phyloP scores from a whole-genome alignment of 2,797 vertebrate species.

The Esox masquinongy region DNA sequence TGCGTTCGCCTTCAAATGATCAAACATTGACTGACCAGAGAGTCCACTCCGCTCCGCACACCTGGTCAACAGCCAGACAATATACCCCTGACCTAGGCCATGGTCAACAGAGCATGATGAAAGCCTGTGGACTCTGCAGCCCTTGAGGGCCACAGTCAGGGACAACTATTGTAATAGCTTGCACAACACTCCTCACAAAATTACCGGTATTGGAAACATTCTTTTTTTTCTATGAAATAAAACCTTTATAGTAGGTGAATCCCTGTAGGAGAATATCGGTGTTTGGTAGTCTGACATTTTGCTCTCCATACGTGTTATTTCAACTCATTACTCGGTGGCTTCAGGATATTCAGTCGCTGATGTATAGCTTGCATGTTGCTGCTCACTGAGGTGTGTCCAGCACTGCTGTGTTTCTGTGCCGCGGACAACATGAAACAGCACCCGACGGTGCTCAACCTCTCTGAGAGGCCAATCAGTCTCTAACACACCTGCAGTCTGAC shows the following conservation, averaged over 20 bases:
- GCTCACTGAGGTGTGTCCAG: not conserved
- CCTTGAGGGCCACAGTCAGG: not conserved
- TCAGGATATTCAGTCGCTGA: not conserved
- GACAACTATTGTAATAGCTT: not conserved
- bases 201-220: not conserved
- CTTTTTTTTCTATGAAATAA: not conserved
- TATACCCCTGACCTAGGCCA: not conserved
- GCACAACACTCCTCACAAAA: not conserved
- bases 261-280: not conserved
- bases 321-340: not conserved
- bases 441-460: not conserved
- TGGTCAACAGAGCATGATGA: not conserved
- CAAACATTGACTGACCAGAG: conserved; percentile 2
- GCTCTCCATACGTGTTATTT: not conserved
- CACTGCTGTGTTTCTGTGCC: not conserved
- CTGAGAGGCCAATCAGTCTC: not conserved
- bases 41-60: not conserved
- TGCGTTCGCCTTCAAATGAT: not conserved
- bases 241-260: not conserved
- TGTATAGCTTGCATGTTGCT: not conserved
- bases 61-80: not conserved
- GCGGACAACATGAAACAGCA: not conserved
- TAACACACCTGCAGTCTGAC: not conserved
- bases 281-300: not conserved
- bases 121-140: not conserved